Percentiles rank a stretch among this genome's conserved stretches.
phyloP scores from a whole-genome alignment of 2,113 vertebrate genomes.

The Nerophis ophidion region DNA sequence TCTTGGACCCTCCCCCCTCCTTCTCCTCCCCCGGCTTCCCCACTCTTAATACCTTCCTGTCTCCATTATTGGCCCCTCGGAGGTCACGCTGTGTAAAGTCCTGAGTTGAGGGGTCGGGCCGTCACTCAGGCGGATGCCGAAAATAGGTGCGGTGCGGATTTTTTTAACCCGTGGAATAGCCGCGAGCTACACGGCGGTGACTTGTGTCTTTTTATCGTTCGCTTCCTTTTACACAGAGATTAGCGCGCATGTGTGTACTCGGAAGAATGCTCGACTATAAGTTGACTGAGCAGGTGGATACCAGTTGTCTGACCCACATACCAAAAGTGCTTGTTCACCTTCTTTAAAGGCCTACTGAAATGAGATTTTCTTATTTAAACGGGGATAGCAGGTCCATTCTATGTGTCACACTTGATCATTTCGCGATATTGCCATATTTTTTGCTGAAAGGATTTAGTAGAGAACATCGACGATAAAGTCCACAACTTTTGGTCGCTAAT shows the following conservation, averaged over 20 bases:
- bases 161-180: constrained; percentile 46
- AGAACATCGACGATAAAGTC: no score
- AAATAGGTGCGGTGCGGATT: constrained; percentile 62
- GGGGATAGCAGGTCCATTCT: no score
- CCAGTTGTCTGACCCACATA: constrained; percentile 40
- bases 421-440: no score
- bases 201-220: constrained; percentile 49
- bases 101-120: constrained; percentile 51
- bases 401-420: no score
- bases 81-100: constrained; percentile 64
- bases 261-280: constrained; percentile 24
- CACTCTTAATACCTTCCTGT: constrained; percentile 68
- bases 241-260: constrained; percentile 11
- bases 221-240: constrained; percentile 12
- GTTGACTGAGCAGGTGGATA: constrained; percentile 18
- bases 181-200: constrained; percentile 29
- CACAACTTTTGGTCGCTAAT: no score
- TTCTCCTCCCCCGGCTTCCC: constrained; percentile 40
- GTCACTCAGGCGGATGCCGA: constrained; percentile 50
- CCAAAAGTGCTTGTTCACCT: constrained; percentile 42
- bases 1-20: constrained; percentile 35
- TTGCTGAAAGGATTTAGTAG: no score
- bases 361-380: no score
- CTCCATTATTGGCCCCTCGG: constrained; percentile 55
- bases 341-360: no score